These are phyloP conservation scores for Spondyliosoma cantharus DNA, from an alignment of 2,797 vertebrate species.

Conservation along the genomic window DNA sequence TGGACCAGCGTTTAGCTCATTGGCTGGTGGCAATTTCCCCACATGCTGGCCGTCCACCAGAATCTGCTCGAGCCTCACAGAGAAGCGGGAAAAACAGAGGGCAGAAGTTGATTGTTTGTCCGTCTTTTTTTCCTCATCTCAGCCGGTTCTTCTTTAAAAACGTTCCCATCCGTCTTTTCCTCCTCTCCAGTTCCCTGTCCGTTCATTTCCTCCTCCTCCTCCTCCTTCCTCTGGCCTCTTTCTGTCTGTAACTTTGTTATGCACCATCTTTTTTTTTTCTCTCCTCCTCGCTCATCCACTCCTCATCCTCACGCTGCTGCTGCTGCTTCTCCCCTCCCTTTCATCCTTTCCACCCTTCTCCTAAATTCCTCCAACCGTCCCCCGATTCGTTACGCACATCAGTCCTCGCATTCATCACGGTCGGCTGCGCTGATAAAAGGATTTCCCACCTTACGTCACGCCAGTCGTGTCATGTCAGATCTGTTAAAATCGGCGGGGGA, in stretches of 20 bases:
- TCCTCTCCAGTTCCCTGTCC: not conserved
- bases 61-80: slow-evolving; percentile 13
- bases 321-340: slow-evolving; percentile 4
- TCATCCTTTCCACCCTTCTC: slow-evolving; percentile 41
- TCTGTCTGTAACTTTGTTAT: slow-evolving; percentile 44
- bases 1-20: slow-evolving; percentile 24
- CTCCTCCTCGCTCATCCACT: not conserved
- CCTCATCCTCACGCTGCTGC: slow-evolving; percentile 9
- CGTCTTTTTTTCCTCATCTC: not conserved
- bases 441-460: slow-evolving; percentile 70
- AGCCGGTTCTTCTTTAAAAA: slow-evolving; percentile 21
- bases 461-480: slow-evolving; percentile 70
- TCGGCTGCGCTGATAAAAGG: slow-evolving; percentile 75
- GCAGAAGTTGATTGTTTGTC: slow-evolving; percentile 26
- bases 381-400: slow-evolving; percentile 59
- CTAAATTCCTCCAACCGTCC: slow-evolving; percentile 53
- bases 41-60: slow-evolving; percentile 52
- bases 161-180: not conserved
- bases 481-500: slow-evolving; percentile 64
- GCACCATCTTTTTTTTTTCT: not conserved
- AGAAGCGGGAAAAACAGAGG: not conserved
- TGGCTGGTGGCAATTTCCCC: slow-evolving; percentile 49
- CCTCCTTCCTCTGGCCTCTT: slow-evolving; percentile 30
- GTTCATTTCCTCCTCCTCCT: not conserved
- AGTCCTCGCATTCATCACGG: slow-evolving; percentile 50